A percentile compares a stretch with the other conserved stretches of the same genome.
These are phyloP conservation scores for Eulithis prunata DNA, from an alignment of 2,888 invertebrate species.

Conservation along the genomic window DNA sequence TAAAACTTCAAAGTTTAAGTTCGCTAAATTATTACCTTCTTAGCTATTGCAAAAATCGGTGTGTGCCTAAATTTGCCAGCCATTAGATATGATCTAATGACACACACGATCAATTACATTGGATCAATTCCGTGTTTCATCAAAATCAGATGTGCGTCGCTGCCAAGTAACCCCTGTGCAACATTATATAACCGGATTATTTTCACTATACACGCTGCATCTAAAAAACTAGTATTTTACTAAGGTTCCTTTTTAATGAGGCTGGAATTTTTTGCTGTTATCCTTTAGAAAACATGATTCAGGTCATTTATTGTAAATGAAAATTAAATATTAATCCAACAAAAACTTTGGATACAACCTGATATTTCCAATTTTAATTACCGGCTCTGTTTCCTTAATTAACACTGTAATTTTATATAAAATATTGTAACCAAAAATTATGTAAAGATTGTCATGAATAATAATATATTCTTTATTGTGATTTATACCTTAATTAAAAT, in stretches of 20 bases:
- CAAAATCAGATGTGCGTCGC: too few species aligned
- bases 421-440: constrained; percentile 9
- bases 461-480: neutral
- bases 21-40: neutral
- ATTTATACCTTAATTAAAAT: neutral
- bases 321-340: constrained; percentile 1
- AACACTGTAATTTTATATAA: constrained; percentile 21
- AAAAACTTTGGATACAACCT: constrained; percentile 10
- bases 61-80: too few species aligned
- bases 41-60: too few species aligned
- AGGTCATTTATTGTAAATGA: neutral
- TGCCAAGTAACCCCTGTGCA: too few species aligned
- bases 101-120: too few species aligned
- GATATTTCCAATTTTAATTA: constrained; percentile 14
- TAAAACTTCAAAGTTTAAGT: neutral
- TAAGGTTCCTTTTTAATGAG: too few species aligned
- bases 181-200: too few species aligned
- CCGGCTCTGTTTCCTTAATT: constrained; percentile 9
- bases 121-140: too few species aligned
- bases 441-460: constrained; percentile 5
- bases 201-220: too few species aligned
- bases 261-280: too few species aligned
- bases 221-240: too few species aligned
- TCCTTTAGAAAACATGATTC: neutral
- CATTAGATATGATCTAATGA: too few species aligned